phyloP scores from a whole-genome alignment of 2,888 invertebrate species.

The Eupithecia centaureata region DNA sequence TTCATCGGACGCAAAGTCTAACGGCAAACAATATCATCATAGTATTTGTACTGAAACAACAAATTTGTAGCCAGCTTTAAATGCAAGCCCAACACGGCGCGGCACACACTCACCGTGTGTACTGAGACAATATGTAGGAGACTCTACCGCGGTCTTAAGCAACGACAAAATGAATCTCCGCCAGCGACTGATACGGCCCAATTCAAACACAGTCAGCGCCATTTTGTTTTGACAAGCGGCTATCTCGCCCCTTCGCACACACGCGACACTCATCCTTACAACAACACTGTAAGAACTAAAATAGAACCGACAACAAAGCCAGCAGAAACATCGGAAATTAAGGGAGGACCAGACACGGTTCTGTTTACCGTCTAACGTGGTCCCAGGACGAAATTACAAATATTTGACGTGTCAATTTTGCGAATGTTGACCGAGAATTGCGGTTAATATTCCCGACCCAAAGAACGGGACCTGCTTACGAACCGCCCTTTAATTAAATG shows the following conservation, averaged over 20 bases:
- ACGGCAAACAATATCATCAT: conserved; percentile 82
- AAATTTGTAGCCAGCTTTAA: conserved; percentile 83
- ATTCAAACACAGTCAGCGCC: conserved; percentile 83
- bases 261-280: conserved; percentile 62
- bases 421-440: conserved; percentile 84
- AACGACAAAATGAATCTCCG: conserved; percentile 84
- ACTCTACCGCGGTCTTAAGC: conserved; percentile 80
- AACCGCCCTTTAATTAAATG: conserved; percentile 79
- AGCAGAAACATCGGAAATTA: conserved; percentile 83
- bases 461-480: conserved; percentile 71
- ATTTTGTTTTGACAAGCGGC: conserved; percentile 83
- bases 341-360: conserved; percentile 83
- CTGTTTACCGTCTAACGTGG: conserved; percentile 83
- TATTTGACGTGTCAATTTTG: conserved; percentile 85
- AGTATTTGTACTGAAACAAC: conserved; percentile 83
- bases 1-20: conserved; percentile 80
- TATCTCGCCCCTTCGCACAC: conserved; percentile 58
- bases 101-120: conserved; percentile 81
- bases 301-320: conserved; percentile 50
- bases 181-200: conserved; percentile 83
- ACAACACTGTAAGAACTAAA: conserved; percentile 54
- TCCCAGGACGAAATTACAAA: conserved; percentile 84
- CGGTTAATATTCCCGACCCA: conserved; percentile 82
- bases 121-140: conserved; percentile 82
- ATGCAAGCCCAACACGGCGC: conserved; percentile 75